Evolutionary conservation across 2,113 vertebrate genomes (phyloP), one percentile per base, ranked within the genome.

Genomic region (Pao palembangensis): DNA sequence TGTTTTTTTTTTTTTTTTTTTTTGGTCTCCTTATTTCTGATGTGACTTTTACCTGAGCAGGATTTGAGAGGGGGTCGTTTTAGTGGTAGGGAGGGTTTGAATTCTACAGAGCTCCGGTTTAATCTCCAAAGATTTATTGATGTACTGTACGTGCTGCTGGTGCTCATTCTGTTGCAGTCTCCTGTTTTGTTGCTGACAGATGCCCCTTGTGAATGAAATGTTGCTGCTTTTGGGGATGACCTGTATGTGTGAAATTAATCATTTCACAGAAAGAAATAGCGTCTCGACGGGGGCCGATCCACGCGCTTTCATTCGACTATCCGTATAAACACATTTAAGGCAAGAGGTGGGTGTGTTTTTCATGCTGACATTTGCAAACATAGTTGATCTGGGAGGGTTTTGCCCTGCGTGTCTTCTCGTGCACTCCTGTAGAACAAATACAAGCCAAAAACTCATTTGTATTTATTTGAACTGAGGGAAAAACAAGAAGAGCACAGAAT

Each of bases 81-180:
- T 4, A 2, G 44, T 46, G 71, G 61, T 65, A 63, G 68, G 60
- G 55, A 50, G 46, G 19, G 49, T 80, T 81, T 75, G 69, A 67
- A 74, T 81, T 78, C 84, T 80, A 78, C 79, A 78, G 75, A 11
- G 72, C 81, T 85, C 76, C 84, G 83, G 78, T 86, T 87, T 85
- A 87, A 86, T 85, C 86, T 85, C 77, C 73, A 78, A 84, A 88
- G 89, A 90, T 90, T 88, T 88, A 88, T 87, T 69, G 86, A 85
- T 69, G 79, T 66, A 61, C 76, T 68, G 75, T 77, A 71, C 81
- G 78, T 76, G 79, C 75, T 86, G 82, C 81, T 80, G 85, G 84
- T 87, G 87, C 87, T 88, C 70, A 47, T 88, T 89, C 89, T 89
- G 83, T 84, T 86, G 86, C 85, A 87, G 83, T 72, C 82, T 88